Evolutionary conservation across 2,797 vertebrate species (phyloP).

Genomic region (Pelochelys cantorii): DNA sequence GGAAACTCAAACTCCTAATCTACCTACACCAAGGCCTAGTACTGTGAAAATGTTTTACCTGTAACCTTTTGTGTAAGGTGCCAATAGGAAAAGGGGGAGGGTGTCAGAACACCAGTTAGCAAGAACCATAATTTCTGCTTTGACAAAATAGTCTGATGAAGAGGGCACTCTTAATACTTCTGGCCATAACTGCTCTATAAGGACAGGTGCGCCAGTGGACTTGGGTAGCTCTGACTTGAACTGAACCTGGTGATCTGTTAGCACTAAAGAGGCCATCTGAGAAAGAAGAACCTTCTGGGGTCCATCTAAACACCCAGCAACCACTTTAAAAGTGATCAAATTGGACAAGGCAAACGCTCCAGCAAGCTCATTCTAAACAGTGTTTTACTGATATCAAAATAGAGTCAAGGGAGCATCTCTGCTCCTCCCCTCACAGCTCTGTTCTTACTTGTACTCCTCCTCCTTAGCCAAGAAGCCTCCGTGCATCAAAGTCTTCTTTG

Average conservation of each 20-base stretch:
- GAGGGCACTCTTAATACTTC: neutral
- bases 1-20: fast-evolving
- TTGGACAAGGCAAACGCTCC: too few species aligned
- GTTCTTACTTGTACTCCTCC: constrained; percentile 87
- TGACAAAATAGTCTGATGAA: neutral
- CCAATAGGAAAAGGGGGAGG: neutral
- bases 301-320: neutral
- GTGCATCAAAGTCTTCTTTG: neutral
- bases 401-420: neutral
- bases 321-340: neutral
- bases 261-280: neutral
- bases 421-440: neutral
- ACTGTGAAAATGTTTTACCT: fast-evolving
- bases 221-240: neutral
- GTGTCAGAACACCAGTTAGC: neutral
- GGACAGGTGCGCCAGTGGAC: neutral
- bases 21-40: fast-evolving
- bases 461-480: constrained; percentile 84
- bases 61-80: fast-evolving
- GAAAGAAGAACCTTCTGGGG: neutral
- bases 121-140: neutral
- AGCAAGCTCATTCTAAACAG: neutral
- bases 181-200: neutral
- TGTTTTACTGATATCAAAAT: neutral
- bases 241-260: neutral